These are phyloP conservation scores for Caenorhabditis panamensis DNA, from an alignment of 2,888 invertebrate genomes.

Conservation along the genomic window DNA sequence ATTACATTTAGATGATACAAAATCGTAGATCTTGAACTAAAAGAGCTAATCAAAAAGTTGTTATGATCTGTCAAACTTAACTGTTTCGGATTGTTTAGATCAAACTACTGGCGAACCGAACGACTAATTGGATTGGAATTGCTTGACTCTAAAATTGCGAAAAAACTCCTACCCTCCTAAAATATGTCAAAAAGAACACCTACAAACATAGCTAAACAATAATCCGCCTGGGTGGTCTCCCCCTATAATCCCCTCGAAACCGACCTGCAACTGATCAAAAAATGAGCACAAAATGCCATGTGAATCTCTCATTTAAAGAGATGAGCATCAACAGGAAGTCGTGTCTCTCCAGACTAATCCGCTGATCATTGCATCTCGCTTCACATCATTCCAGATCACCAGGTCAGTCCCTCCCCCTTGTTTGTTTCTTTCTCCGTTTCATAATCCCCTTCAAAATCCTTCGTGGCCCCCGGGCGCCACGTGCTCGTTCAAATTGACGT, in stretches of 20 bases:
- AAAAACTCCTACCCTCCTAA: too few relatives aligned
- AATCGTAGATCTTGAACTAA: too few relatives aligned
- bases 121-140: too few relatives aligned
- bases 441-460: slow-evolving; percentile 34
- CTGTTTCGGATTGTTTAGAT: too few relatives aligned
- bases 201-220: neutral
- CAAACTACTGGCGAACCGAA: too few relatives aligned
- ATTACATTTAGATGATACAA: too few relatives aligned
- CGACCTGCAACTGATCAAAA: neutral
- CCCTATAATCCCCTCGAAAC: neutral
- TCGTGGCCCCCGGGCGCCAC: slow-evolving; percentile 12
- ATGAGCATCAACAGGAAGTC: too few relatives aligned
- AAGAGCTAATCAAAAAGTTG: too few relatives aligned
- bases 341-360: too few relatives aligned
- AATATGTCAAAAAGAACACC: too few relatives aligned
- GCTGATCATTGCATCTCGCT: neutral
- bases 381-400: neutral
- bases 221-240: neutral
- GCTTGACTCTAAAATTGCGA: too few relatives aligned
- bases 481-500: slow-evolving; percentile 41
- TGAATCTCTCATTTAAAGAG: neutral
- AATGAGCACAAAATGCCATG: neutral
- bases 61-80: too few relatives aligned
- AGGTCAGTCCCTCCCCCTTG: slow-evolving; percentile 26
- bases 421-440: slow-evolving; percentile 16